Base-by-base conservation (phyloP, 2,113 vertebrate species). In the Actinemys pallida region DNA sequence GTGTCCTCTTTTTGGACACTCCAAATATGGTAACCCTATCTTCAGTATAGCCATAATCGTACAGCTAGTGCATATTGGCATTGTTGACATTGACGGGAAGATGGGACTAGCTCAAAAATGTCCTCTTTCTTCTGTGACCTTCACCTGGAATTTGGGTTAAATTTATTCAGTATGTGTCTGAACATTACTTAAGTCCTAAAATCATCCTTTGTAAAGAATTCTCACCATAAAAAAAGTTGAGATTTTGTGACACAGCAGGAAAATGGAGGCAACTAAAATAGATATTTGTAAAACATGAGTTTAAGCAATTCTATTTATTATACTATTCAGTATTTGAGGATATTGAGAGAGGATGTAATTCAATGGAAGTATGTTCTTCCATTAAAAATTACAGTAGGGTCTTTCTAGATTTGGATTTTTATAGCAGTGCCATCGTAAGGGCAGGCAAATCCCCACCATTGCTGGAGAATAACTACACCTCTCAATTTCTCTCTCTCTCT, bases 161-260 rank as follows among this genome's bases (percentile, higher is more conserved):
- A 93, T 25, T 2, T 59, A 90, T 96, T 88, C 4, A 53, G 3
- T 83, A 19, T 57, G 45, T 76, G 72, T 76, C 42, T 76, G 42
- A 76, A 11, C 24, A 76, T 76, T 62, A 62, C 10, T 14, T 62
- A 62, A 75, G n/a, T 24, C 39, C 10, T 24, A 76, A 76, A 76
- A 27, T 76, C 25, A 45, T 45, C 25, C 1, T 5, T 17, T 4
- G 0, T 4, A 50, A 59, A 4, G 42, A 69, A 8, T 57, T 20
- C 84, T 84, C 80, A 54, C 19, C 45, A 4, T 53, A 8, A 53
- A 76, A 76, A 45, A 76, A 13, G 19, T 12, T 39, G 69, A 39
- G n/a, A 20, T 75, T n/a, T 75, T 39, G 10, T 75, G 10, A 35
- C 9, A 27, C 19, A 75, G 4, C 17, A 24, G 39, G 69, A 75